Evolutionary conservation across 2,797 vertebrate species (phyloP), one percentile per base, ranked within the genome.

Genomic region (Gallirallus australis): DNA sequence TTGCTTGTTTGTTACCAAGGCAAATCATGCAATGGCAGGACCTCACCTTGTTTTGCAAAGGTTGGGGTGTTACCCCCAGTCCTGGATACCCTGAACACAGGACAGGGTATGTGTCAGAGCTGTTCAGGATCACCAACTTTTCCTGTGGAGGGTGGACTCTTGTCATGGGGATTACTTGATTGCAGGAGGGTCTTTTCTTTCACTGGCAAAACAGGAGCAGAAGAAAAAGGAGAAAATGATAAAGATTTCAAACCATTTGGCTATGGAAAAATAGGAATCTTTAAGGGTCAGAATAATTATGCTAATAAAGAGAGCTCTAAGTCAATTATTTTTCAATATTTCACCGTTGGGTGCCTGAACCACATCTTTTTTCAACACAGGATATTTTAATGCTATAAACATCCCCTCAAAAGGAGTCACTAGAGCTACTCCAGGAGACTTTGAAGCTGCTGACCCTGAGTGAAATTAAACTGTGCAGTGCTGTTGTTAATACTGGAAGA

Each of bases 401-500:
- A 33, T 40, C 28, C 18, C 35, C 12, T 45, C 17, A 28, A 82
- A 87, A 17, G 47, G 50, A 72, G 15, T 37, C 50, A 37, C 18
- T 57, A 61, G 33, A 75, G 13, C 60, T 89, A 9, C 19, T 71
- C 11, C 35, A 59, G 39, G 30, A 80, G 35, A 24, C 27, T 53
- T 57, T 60, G 56, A 35, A 39, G 56, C 18, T 48, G 7, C 40
- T 66, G 56, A 56, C 15, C 7, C 54, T 11, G 31, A 63, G 21
- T 39, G 40, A n/a, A 78, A 64, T 57, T 57, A 45, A 78, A 63
- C 7, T 21, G 15, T 21, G 27, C 47, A 60, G 25, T 19, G 10
- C 20, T 3, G 0, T 6, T 92, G 18, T 35, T 1, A 1, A 33
- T 16, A 27, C 8, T 1, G 0, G 72, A 61, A 66, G 33, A 40